These are phyloP conservation scores for Thecophora atra DNA, from an alignment of 2,888 invertebrate genomes.

Conservation along the genomic window DNA sequence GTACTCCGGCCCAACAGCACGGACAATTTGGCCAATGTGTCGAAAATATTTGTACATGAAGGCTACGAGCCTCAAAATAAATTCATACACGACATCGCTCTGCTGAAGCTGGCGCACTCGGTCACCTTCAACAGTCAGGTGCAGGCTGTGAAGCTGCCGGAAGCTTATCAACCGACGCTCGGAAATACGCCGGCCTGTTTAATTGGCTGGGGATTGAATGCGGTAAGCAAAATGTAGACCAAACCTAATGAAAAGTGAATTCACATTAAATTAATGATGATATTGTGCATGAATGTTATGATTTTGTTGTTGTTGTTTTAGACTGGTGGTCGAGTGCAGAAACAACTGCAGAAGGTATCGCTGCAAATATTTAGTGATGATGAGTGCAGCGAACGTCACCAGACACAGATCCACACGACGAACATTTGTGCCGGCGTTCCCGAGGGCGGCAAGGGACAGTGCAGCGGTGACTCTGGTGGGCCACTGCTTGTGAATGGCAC, in stretches of 20 bases:
- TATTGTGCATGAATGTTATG: neutral
- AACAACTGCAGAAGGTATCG: constrained; percentile 62
- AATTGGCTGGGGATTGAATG: constrained; percentile 64
- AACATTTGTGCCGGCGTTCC: constrained; percentile 67
- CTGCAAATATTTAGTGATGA: constrained; percentile 61
- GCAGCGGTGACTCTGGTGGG: constrained; percentile 67
- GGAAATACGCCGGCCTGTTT: constrained; percentile 52
- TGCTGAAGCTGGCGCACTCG: constrained; percentile 52
- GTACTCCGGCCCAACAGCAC: constrained; percentile 50
- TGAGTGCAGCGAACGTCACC: constrained; percentile 60
- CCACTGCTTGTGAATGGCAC: constrained; percentile 61
- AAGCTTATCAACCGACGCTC: constrained; percentile 46
- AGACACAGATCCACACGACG: constrained; percentile 54
- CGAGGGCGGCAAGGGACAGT: constrained; percentile 67
- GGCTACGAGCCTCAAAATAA: constrained; percentile 53
- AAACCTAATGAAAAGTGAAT: neutral
- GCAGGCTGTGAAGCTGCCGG: constrained; percentile 54
- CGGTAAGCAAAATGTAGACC: constrained; percentile 46
- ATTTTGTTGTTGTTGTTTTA: constrained; percentile 40
- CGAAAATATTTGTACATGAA: constrained; percentile 54
- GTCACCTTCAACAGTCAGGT: constrained; percentile 48
- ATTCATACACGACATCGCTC: constrained; percentile 57
- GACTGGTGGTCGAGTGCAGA: constrained; percentile 61
- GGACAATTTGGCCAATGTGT: constrained; percentile 48
- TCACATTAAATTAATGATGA: neutral